Conservation (phyloP, 2,797 vertebrate genomes). For the Cyprinella venusta region DNA sequence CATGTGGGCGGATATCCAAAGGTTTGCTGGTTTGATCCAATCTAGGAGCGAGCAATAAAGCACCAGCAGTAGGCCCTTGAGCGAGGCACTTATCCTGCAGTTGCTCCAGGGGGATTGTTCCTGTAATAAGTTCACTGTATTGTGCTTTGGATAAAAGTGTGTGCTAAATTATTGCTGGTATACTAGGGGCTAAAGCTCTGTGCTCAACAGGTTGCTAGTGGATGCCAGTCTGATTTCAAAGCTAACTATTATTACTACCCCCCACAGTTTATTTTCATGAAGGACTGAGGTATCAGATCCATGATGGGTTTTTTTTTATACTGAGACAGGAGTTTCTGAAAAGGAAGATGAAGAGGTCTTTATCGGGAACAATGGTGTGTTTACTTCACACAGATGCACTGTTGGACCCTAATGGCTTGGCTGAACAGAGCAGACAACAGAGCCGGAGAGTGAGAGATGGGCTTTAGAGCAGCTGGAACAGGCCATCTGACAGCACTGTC, state of each 20-base stretch:
- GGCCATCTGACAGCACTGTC: not conserved
- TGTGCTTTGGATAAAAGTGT: conserved; percentile 9
- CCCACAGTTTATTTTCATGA: not conserved
- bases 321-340: not conserved
- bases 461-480: conserved; percentile 24
- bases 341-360: not conserved
- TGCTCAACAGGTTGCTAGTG: not conserved
- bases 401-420: not conserved
- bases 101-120: conserved; percentile 5
- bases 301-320: not conserved
- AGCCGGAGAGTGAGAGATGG: not conserved
- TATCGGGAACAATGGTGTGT: not conserved
- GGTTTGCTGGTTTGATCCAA: not conserved
- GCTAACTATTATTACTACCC: not conserved
- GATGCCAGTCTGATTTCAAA: conserved; percentile 1
- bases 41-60: not conserved
- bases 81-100: not conserved
- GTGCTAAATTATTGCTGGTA: not conserved
- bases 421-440: conserved; percentile 11
- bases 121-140: conserved; percentile 9
- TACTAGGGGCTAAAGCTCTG: not conserved
- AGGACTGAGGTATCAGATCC: not conserved
- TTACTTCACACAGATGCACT: not conserved
- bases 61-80: not conserved
- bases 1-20: not conserved